Evolutionary conservation across 2,113 vertebrate genomes (phyloP), one percentile per base, ranked within the genome.

Genomic region (Dasyornis broadbenti): DNA sequence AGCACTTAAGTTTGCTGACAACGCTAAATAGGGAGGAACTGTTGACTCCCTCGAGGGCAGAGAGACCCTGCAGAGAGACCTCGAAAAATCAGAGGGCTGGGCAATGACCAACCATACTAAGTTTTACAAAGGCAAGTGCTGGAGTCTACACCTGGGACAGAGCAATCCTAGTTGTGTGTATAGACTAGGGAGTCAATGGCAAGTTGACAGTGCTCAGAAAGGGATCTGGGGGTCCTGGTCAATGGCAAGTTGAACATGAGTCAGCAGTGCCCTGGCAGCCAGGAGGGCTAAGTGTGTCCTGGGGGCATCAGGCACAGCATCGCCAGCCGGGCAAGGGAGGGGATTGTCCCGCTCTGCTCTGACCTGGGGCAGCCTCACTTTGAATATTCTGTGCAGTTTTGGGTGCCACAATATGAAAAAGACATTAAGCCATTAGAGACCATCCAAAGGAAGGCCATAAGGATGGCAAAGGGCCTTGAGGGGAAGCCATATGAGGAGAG

Each of bases 381-480:
- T 15, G 0, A 33, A 24, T 13, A 37, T 23, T 52, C 27, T 33
- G 30, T 21, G 19, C 60, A 59, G 19, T 0, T 50, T 0, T 13
- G 22, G 18, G 37, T 33, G 16, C 8, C 15, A 12, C 44, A 11
- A 8, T 5, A 8, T 1, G 17, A 59, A 6, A 50, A 23, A 19
- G 10, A 12, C 3, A 30, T n/a, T 45, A 4, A 52, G 0, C 16
- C 23, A 0, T 30, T 21, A 6, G 19, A 57, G 2, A 39, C 4
- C 0, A 0, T 15, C 19, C 52, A 52, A 52, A 52, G 45, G 11
- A 66, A 7, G 13, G 9, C 23, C 1, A 30, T 0, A 0, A 30
- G 1, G 19, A 24, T 24, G 49, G 23, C 39, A 53, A 75, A 12
- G 16, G 20, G 28, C 16, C 23, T 75, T 13, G 20, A 82, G 20